Base-by-base conservation (phyloP, 2,888 invertebrate genomes). In the Tetragonisca angustula region DNA sequence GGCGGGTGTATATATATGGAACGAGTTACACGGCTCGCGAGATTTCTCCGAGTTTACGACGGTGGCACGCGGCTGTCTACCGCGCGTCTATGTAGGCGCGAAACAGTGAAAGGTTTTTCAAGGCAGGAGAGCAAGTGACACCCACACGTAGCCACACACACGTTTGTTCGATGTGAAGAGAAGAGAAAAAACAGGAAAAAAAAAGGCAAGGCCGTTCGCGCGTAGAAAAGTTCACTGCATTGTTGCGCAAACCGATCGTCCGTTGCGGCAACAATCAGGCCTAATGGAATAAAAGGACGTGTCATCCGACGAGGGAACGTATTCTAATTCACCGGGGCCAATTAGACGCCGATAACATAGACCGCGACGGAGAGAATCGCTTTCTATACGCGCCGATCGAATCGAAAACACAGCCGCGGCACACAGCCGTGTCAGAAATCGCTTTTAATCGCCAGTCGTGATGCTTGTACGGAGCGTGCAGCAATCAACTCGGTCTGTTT, bases 21-120 rank as follows among this genome's bases (percentile, higher is more conserved):
- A 84, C 84, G 61, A 76, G 87, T 89, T 82, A 73, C 81, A 82
- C 84, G 79, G 67, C 83, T 80, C 77, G 50, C 65, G 67, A 80
- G 88, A 89, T 89, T 82, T 89, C 86, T 87, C 82, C 77, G 86
- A 86, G 59, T 88, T 79, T 87, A 87, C 77, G 80, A 83, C 88
- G 87, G 86, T 88, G 91, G 91, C 88, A 89, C 89, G 90, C 86
- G 84, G 83, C 82, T 79, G 89, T 91, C 90, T 91, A 72, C 85
- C 67, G 59, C 81, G 86, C 73, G 91, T 90, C 91, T 90, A 90
- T 90, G 90, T 91, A 90, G 90, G 91, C 91, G 92, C 90, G 91
- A 92, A 92, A 91, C 90, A 90, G 93, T 93, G 93, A 94, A 94
- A 94, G 94, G 92, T 91, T 93, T 91, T 91, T 92, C 91, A 91